phyloP scores from a whole-genome alignment of 1,140 invertebrate genomes.

The Lasioglossum baleicum region DNA sequence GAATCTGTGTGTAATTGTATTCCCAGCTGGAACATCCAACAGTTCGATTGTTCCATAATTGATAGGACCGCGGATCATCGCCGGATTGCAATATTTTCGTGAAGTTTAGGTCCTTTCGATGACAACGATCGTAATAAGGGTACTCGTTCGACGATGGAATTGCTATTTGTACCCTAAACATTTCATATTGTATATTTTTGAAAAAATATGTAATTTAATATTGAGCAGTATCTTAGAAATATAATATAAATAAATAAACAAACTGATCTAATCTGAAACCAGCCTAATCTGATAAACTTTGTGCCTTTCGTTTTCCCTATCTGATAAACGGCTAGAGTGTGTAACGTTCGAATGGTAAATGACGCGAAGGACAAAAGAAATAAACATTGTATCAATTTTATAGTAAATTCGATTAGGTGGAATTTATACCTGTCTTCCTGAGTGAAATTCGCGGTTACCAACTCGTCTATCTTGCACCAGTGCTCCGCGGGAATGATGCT shows the following conservation, averaged over 20 bases:
- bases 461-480: conserved; percentile 75
- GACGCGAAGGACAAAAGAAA: no score
- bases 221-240: no score
- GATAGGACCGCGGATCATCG: conserved; percentile 43
- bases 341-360: no score
- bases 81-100: conserved; percentile 40
- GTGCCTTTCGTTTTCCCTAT: no score
- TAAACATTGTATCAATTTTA: no score
- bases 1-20: conserved; percentile 79
- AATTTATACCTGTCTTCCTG: conserved; percentile 65
- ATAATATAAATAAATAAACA: no score
- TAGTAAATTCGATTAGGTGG: no score
- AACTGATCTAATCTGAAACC: no score
- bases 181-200: no score
- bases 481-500: conserved; percentile 76
- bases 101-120: conserved; percentile 71
- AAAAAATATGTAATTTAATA: no score
- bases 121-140: conserved; percentile 74
- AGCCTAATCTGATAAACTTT: no score
- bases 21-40: conserved; percentile 76
- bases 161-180: conserved; percentile 66
- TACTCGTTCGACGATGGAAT: conserved; percentile 68
- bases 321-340: no score
- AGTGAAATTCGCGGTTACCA: conserved; percentile 62
- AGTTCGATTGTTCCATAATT: conserved; percentile 66